Conservation (phyloP, 2,888 invertebrate genomes). For the Drosophila meridiana region DNA sequence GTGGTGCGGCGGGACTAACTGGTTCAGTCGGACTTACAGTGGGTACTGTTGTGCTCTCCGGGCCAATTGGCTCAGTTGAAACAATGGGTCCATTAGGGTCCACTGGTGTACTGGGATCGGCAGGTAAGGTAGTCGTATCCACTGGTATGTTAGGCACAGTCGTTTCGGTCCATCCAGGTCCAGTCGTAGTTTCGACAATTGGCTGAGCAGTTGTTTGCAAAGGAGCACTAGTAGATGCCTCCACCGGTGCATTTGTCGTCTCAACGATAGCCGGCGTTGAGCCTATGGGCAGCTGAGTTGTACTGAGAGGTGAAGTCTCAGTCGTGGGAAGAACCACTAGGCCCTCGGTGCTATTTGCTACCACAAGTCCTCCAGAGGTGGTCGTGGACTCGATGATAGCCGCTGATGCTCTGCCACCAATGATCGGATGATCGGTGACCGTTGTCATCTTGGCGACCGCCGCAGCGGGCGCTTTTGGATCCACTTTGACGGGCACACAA, state of each 20-base stretch:
- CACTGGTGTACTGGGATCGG: conserved; percentile 26
- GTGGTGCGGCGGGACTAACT: conserved; percentile 2
- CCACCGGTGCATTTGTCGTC: conserved; percentile 25
- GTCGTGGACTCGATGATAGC: conserved; percentile 35
- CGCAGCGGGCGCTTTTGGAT: conserved; percentile 34
- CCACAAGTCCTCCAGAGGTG: conserved; percentile 5
- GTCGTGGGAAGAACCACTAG: neutral
- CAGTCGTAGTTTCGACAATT: conserved; percentile 18
- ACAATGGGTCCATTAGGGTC: neutral
- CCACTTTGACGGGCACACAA: conserved; percentile 73
- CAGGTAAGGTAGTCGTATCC: conserved; percentile 38
- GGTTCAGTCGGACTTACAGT: neutral
- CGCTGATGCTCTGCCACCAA: conserved; percentile 32
- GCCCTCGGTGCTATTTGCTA: conserved; percentile 25
- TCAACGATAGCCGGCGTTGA: conserved; percentile 19
- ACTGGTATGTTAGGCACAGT: conserved; percentile 21
- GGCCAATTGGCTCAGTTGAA: conserved; percentile 21
- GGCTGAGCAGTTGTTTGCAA: conserved; percentile 30
- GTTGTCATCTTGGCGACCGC: conserved; percentile 65
- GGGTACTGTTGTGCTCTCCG: conserved; percentile 12
- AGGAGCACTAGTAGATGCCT: conserved; percentile 17
- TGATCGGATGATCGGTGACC: conserved; percentile 48
- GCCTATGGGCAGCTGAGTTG: conserved; percentile 18
- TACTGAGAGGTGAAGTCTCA: conserved; percentile 1
- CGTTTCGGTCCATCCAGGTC: conserved; percentile 28